Percentiles rank a stretch among this genome's conserved stretches.
These are phyloP conservation scores for Leptinotarsa peninsularis DNA, from an alignment of 2,888 invertebrate genomes.

Conservation along the genomic window DNA sequence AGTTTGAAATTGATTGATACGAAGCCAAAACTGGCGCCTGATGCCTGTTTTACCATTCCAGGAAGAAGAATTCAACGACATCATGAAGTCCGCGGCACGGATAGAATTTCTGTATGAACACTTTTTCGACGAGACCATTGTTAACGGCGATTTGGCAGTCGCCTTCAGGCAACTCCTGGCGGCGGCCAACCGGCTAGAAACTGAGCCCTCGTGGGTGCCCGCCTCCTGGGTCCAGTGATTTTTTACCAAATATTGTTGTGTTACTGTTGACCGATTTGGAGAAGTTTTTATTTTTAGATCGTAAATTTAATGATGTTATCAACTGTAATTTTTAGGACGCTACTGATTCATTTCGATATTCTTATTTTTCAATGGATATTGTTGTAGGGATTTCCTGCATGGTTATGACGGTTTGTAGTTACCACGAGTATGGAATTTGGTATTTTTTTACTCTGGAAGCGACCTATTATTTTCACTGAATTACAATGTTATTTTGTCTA, in stretches of 20 bases:
- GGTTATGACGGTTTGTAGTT: not conserved
- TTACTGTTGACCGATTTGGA: constrained; percentile 36
- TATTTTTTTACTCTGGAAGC: not conserved
- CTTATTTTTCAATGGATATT: not conserved
- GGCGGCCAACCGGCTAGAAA: constrained; percentile 86
- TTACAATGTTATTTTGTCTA: no score
- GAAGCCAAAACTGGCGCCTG: not conserved
- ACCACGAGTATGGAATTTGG: not conserved
- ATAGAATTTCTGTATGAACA: constrained; percentile 95
- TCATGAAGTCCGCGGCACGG: constrained; percentile 84
- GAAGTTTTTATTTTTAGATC: constrained; percentile 46
- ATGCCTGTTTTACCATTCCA: constrained; percentile 64
- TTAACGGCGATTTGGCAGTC: constrained; percentile 89
- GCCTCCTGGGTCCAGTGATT: constrained; percentile 88
- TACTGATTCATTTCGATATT: constrained; percentile 10
- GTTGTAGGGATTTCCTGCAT: not conserved
- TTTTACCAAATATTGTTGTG: constrained; percentile 18
- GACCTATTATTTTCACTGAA: no score
- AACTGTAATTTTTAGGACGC: constrained; percentile 26
- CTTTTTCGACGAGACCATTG: constrained; percentile 91
- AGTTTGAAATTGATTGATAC: no score
- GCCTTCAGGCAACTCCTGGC: constrained; percentile 89
- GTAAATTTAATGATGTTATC: constrained; percentile 41
- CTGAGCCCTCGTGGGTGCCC: constrained; percentile 96
- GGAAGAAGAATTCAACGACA: constrained; percentile 93